Percentiles rank a stretch among this genome's conserved stretches.
phyloP scores from a whole-genome alignment of 2,113 vertebrate species.

The Hydrolagus affinis region DNA sequence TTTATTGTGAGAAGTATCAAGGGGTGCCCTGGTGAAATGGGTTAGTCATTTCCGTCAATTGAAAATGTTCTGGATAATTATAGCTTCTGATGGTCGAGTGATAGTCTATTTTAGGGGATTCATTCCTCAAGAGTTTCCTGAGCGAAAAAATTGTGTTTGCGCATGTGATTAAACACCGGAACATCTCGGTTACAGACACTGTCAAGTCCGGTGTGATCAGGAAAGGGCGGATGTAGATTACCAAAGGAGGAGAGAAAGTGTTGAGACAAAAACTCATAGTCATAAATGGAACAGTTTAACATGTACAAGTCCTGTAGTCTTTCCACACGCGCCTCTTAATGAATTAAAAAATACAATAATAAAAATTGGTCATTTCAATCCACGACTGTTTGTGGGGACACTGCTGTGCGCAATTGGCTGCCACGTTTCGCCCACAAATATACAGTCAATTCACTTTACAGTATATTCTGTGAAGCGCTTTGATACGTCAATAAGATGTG shows the following conservation, averaged over 20 bases:
- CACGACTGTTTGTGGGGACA: too few relatives aligned
- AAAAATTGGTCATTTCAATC: too few relatives aligned
- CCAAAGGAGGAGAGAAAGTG: not conserved
- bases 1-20: not conserved
- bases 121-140: constrained; percentile 7
- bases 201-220: not conserved
- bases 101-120: not conserved
- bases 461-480: too few relatives aligned
- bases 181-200: too few relatives aligned
- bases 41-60: constrained; percentile 17
- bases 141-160: not conserved
- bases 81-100: not conserved
- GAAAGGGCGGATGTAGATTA: too few relatives aligned
- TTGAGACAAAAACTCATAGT: not conserved
- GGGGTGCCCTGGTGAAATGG: not conserved
- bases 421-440: too few relatives aligned
- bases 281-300: not conserved
- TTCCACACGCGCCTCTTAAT: too few relatives aligned
- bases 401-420: too few relatives aligned
- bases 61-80: constrained; percentile 5
- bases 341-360: too few relatives aligned
- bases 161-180: not conserved
- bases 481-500: too few relatives aligned
- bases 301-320: not conserved
- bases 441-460: too few relatives aligned